Percentiles rank a stretch among this genome's conserved stretches.
Conservation (phyloP, 2,113 vertebrate genomes). For the Brienomyrus longianalis region DNA sequence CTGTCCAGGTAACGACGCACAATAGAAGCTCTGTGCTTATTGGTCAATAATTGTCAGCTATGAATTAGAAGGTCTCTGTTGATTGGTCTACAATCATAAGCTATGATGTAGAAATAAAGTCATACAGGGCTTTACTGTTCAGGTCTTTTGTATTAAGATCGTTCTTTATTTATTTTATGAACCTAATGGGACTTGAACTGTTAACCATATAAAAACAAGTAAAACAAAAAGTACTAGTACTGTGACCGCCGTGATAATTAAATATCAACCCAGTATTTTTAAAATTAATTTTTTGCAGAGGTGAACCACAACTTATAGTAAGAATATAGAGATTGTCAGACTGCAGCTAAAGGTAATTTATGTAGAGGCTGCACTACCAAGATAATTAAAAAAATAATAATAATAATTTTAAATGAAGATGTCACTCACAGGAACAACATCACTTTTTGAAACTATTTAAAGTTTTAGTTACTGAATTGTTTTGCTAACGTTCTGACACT, state of each 20-base stretch:
- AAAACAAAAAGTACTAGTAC: neutral
- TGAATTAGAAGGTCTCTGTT: neutral
- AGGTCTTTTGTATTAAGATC: neutral
- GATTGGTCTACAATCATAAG: neutral
- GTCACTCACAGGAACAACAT: neutral
- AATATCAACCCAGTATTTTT: neutral
- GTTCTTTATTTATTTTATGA: neutral
- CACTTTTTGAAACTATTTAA: neutral
- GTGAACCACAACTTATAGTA: constrained; percentile 15
- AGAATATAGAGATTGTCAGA: constrained; percentile 11
- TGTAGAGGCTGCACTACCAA: neutral
- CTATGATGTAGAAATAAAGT: neutral
- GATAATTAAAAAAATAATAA: neutral
- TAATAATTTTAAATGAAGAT: neutral
- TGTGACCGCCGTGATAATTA: neutral
- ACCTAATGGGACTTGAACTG: neutral
- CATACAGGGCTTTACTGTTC: neutral
- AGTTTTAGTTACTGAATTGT: neutral
- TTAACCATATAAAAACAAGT: neutral
- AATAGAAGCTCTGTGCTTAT: neutral
- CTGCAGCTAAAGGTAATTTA: constrained; percentile 16
- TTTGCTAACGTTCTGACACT: neutral
- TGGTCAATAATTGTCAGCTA: neutral
- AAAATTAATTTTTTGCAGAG: neutral
- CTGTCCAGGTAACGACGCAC: neutral